Percentiles rank a stretch among this genome's conserved stretches.
phyloP scores from a whole-genome alignment of 2,113 vertebrate genomes.

The Porphyrio hochstetteri region DNA sequence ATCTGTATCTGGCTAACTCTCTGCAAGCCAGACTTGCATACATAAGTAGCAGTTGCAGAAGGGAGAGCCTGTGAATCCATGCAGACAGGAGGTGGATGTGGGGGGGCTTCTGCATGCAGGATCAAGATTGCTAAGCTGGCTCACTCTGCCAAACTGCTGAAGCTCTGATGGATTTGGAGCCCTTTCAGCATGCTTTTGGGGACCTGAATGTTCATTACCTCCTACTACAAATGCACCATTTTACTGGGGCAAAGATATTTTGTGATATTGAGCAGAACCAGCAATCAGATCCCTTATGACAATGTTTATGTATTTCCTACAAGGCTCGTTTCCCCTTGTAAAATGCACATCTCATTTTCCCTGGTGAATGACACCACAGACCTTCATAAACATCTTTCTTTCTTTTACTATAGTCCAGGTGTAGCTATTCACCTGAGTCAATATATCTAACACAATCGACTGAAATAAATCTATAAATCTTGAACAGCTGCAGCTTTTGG shows the following conservation, averaged over 20 bases:
- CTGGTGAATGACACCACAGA: background rate
- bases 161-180: background rate
- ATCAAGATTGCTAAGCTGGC: background rate
- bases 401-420: background rate
- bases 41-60: background rate
- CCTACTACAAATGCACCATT: background rate
- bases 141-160: background rate
- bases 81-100: background rate
- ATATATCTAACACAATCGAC: slow-evolving; percentile 9
- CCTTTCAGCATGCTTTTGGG: background rate
- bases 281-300: slow-evolving; percentile 3
- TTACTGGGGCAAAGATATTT: background rate
- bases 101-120: background rate
- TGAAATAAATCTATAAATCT: slow-evolving; percentile 20
- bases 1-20: background rate
- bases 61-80: background rate
- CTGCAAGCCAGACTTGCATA: background rate
- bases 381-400: background rate
- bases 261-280: slow-evolving; percentile 21
- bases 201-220: background rate
- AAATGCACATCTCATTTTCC: background rate
- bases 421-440: slow-evolving; percentile 29
- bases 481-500: background rate
- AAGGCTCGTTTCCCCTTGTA: background rate
- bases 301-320: slow-evolving; percentile 35